phyloP scores from a whole-genome alignment of 2,797 vertebrate genomes.

The Sebastes kiyomatsui region DNA sequence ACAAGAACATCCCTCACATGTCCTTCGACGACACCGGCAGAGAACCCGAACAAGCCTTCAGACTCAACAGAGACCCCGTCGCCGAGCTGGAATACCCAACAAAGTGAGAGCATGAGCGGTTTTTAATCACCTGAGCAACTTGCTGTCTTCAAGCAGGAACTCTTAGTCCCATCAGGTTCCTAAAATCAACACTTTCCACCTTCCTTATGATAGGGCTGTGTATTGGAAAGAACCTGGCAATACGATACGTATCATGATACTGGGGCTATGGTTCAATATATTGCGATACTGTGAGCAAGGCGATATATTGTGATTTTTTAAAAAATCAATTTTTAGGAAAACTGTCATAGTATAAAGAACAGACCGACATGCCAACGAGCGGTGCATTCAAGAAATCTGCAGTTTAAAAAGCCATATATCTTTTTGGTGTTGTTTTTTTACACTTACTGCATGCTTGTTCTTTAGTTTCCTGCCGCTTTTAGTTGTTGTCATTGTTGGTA shows the following conservation, averaged over 20 bases:
- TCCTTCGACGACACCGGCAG: constrained; percentile 92
- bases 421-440: neutral
- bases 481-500: neutral
- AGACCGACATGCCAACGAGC: neutral
- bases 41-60: constrained; percentile 94
- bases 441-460: neutral
- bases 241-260: too few species aligned
- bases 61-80: constrained; percentile 88
- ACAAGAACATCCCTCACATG: constrained; percentile 97
- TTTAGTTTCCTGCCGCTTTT: neutral
- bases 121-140: neutral
- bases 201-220: too few species aligned
- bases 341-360: too few species aligned
- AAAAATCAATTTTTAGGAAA: too few species aligned
- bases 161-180: neutral
- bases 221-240: too few species aligned
- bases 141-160: neutral
- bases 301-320: too few species aligned
- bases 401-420: neutral
- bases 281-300: too few species aligned
- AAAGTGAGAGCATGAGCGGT: constrained; percentile 82
- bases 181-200: neutral
- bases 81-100: constrained; percentile 96
- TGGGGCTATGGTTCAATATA: too few species aligned
- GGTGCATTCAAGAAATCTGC: neutral